Percentiles rank a stretch among this genome's conserved stretches.
Evolutionary conservation across 2,888 invertebrate species (phyloP).

Genomic region (Synanthedon vespiformis): DNA sequence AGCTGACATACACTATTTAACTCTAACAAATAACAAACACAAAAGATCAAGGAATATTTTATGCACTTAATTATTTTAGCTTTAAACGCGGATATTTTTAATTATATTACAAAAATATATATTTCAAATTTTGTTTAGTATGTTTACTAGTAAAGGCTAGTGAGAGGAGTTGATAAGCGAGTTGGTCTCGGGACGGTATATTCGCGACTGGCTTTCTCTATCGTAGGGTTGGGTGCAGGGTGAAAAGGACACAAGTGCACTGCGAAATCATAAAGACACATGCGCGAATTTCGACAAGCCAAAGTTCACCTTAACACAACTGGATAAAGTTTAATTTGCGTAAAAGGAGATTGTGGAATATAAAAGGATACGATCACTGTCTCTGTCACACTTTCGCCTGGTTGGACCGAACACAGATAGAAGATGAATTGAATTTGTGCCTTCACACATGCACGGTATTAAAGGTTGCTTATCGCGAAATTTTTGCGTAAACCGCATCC

Average conservation of each 20-base stretch:
- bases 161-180: constrained; percentile 27
- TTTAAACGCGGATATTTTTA: background rate
- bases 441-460: constrained; percentile 20
- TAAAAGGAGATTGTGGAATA: constrained; percentile 21
- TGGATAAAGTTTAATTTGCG: constrained; percentile 11
- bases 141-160: constrained; percentile 7
- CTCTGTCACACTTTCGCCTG: constrained; percentile 53
- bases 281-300: constrained; percentile 8
- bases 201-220: constrained; percentile 58
- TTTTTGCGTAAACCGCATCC: constrained; percentile 17
- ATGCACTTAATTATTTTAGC: background rate
- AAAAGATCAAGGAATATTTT: constrained; percentile 8
- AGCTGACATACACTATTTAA: constrained; percentile 1
- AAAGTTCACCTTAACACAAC: constrained; percentile 13
- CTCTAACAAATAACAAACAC: no score
- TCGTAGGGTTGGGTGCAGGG: constrained; percentile 47
- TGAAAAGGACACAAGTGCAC: constrained; percentile 52
- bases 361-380: constrained; percentile 50
- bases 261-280: constrained; percentile 24
- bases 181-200: constrained; percentile 54
- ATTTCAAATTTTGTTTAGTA: background rate
- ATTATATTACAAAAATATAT: constrained; percentile 1
- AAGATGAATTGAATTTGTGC: constrained; percentile 63
- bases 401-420: constrained; percentile 57
- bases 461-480: constrained; percentile 21